Conservation (phyloP, 2,888 invertebrate species). For the Drosophila antonietae region DNA sequence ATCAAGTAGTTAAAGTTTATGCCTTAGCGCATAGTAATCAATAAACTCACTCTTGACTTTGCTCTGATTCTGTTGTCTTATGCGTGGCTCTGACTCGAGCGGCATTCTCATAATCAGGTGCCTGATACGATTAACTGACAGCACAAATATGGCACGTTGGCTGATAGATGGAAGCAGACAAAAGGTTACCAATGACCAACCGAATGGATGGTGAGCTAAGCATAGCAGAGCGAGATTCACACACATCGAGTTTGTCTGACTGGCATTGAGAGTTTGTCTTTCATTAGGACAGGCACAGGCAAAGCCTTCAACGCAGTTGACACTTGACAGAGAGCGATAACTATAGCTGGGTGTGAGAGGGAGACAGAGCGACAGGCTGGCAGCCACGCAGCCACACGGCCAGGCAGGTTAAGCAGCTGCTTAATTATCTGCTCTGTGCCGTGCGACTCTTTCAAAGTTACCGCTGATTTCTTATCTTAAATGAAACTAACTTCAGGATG, state of each 20-base stretch:
- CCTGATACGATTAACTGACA: constrained; percentile 33
- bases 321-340: constrained; percentile 42
- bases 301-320: constrained; percentile 24
- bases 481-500: constrained; percentile 59
- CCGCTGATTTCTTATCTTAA: constrained; percentile 76
- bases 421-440: constrained; percentile 66
- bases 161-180: constrained; percentile 4
- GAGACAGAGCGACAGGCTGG: neutral
- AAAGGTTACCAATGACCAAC: constrained; percentile 12
- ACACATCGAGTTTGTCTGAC: constrained; percentile 7
- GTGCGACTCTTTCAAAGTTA: constrained; percentile 57
- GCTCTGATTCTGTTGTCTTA: constrained; percentile 42
- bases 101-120: constrained; percentile 23
- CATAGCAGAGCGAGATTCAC: constrained; percentile 1
- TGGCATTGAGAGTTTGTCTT: constrained; percentile 69
- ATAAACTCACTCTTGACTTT: constrained; percentile 44
- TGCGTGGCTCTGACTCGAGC: neutral
- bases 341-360: too few species aligned
- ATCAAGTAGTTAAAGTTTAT: constrained; percentile 30
- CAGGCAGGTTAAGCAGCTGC: constrained; percentile 65
- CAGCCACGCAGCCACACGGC: too few species aligned
- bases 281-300: constrained; percentile 55
- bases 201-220: constrained; percentile 16
- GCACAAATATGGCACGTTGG: constrained; percentile 25
- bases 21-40: constrained; percentile 49